Conservation (phyloP, 2,797 vertebrate species). For the Chiloscyllium punctatum region DNA sequence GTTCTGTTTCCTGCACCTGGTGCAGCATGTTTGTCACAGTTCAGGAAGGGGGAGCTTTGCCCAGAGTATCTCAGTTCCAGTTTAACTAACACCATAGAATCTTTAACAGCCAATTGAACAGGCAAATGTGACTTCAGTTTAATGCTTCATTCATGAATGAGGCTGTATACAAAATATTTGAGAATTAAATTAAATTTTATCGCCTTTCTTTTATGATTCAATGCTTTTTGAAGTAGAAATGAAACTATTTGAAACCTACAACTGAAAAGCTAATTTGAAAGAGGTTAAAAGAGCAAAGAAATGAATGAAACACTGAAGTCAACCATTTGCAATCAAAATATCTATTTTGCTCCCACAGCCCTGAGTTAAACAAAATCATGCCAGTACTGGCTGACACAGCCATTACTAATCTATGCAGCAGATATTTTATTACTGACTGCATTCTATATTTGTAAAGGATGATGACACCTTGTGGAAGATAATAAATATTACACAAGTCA, state of each 20-base stretch:
- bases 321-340: background rate
- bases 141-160: background rate
- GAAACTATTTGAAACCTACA: background rate
- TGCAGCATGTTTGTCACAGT: background rate
- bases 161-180: background rate
- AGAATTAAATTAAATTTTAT: background rate
- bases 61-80: background rate
- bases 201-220: background rate
- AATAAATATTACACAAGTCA: slow-evolving; percentile 23
- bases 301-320: background rate
- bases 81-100: background rate
- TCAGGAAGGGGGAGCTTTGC: background rate
- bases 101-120: background rate
- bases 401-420: background rate
- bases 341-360: background rate
- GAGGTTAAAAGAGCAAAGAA: background rate
- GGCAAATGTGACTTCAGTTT: background rate
- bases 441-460: background rate
- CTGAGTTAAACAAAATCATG: background rate
- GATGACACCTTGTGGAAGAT: slow-evolving; percentile 28
- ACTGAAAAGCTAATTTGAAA: background rate
- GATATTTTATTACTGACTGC: background rate
- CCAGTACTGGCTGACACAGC: background rate
- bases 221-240: slow-evolving; percentile 12
- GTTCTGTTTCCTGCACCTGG: background rate